Evolutionary conservation across 2,888 invertebrate genomes (phyloP).

Genomic region (Dexiosoma caninum): DNA sequence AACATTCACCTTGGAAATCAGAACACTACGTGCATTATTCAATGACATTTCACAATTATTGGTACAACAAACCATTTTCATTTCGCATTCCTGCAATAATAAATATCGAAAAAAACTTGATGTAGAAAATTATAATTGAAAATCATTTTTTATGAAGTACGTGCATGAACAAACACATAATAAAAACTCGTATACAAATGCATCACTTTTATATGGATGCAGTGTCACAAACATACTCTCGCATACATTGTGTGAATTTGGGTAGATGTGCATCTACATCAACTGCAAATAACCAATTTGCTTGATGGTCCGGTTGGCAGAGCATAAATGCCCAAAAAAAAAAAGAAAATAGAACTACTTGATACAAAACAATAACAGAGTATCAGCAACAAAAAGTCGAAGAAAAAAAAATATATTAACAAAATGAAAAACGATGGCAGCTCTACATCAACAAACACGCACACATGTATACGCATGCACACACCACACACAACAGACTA

Average conservation of each 20-base stretch:
- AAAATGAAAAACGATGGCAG: conserved; percentile 58
- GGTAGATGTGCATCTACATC: neutral
- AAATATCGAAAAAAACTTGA: neutral
- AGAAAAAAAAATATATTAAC: conserved; percentile 29
- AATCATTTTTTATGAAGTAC: conserved; percentile 55
- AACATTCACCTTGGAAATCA: too few species aligned
- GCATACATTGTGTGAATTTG: neutral
- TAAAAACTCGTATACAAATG: conserved; percentile 2
- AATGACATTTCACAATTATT: neutral
- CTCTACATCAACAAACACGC: conserved; percentile 46
- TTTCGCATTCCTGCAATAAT: neutral
- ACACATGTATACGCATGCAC: neutral
- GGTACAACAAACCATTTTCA: neutral
- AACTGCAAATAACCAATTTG: conserved; percentile 60
- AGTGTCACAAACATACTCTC: neutral
- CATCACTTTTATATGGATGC: conserved; percentile 33
- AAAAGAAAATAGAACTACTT: conserved; percentile 36
- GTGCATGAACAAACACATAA: conserved; percentile 5
- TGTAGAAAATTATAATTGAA: conserved; percentile 46
- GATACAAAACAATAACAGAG: conserved; percentile 31
- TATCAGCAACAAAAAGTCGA: conserved; percentile 8
- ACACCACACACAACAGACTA: conserved; percentile 6
- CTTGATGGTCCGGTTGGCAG: conserved; percentile 55
- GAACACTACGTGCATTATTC: neutral
- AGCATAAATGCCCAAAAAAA: conserved; percentile 16